Evolutionary conservation across 2,888 invertebrate genomes (phyloP).

Genomic region (Drosophila nr. perissopoda): DNA sequence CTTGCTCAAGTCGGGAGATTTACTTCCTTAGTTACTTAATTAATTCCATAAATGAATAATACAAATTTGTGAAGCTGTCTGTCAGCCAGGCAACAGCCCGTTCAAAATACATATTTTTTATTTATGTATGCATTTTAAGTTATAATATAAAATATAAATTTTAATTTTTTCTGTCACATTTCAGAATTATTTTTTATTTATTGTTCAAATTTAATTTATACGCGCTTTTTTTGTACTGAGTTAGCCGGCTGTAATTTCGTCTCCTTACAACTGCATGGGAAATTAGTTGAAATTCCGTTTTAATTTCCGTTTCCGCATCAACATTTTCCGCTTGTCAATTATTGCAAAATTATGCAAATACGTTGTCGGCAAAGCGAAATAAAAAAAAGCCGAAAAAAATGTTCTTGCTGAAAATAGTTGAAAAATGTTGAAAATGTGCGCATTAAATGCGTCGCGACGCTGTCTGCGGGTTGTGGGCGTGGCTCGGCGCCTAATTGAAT

Average conservation of each 20-base stretch:
- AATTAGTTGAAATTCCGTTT: slow-evolving; percentile 75
- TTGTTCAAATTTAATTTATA: slow-evolving; percentile 11
- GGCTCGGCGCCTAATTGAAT: slow-evolving; percentile 68
- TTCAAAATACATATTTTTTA: too few species aligned
- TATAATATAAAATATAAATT: not conserved
- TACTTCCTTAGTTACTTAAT: not conserved
- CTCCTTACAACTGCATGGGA: slow-evolving; percentile 34
- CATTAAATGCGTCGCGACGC: slow-evolving; percentile 51
- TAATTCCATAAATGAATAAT: not conserved
- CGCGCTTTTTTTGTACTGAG: slow-evolving; percentile 25
- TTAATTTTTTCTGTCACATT: not conserved
- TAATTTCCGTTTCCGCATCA: slow-evolving; percentile 76
- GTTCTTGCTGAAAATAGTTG: slow-evolving; percentile 15
- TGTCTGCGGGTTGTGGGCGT: not conserved
- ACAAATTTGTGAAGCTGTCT: not conserved
- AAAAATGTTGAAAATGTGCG: slow-evolving; percentile 68
- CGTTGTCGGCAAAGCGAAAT: slow-evolving; percentile 39
- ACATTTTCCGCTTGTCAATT: slow-evolving; percentile 79
- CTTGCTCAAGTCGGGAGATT: not conserved
- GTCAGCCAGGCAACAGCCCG: not conserved
- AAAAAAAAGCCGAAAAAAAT: not conserved
- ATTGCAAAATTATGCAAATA: slow-evolving; percentile 78
- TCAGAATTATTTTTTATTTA: slow-evolving; percentile 10
- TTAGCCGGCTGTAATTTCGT: slow-evolving; percentile 9
- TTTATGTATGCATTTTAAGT: not conserved